A percentile compares a stretch with the other conserved stretches of the same genome.
Conservation (phyloP, 1,140 invertebrate species). For the Papilio xuthus region DNA sequence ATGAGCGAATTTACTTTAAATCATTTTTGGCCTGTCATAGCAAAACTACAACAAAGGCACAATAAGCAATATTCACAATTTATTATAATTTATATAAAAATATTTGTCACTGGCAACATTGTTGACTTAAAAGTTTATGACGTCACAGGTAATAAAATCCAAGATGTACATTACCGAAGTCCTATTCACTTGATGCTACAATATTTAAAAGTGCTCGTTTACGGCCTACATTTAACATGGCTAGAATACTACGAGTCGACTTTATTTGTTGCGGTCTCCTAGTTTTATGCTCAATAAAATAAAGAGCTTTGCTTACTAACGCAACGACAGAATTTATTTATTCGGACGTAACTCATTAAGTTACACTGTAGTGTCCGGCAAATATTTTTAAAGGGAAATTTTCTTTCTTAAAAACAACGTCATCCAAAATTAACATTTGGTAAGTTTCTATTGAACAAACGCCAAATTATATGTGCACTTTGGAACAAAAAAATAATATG, state of each 20-base stretch:
- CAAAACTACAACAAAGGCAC: no score
- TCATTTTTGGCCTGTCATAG: no score
- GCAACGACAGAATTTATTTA: constrained; percentile 23
- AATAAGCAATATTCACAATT: not conserved
- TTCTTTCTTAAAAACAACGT: not conserved
- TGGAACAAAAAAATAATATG: not conserved
- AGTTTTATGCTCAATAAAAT: constrained; percentile 34
- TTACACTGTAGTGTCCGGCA: not conserved
- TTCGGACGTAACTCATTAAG: constrained; percentile 6
- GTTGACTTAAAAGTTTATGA: constrained; percentile 9
- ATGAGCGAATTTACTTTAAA: no score
- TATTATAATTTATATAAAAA: not conserved
- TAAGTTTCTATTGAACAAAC: not conserved
- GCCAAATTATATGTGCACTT: not conserved
- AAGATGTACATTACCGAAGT: constrained; percentile 16
- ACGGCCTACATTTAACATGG: constrained; percentile 26
- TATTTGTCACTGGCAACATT: constrained; percentile 20
- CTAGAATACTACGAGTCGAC: constrained; percentile 32
- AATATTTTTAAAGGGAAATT: not conserved
- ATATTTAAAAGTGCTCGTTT: constrained; percentile 37
- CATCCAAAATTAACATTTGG: no score
- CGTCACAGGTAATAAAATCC: constrained; percentile 31
- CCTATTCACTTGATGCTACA: constrained; percentile 31
- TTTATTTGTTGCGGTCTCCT: constrained; percentile 32
- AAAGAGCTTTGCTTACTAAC: constrained; percentile 14